Percentiles rank a stretch among this genome's conserved stretches.
These are phyloP conservation scores for Physocephala rufipes DNA, from an alignment of 2,888 invertebrate genomes.

Conservation along the genomic window DNA sequence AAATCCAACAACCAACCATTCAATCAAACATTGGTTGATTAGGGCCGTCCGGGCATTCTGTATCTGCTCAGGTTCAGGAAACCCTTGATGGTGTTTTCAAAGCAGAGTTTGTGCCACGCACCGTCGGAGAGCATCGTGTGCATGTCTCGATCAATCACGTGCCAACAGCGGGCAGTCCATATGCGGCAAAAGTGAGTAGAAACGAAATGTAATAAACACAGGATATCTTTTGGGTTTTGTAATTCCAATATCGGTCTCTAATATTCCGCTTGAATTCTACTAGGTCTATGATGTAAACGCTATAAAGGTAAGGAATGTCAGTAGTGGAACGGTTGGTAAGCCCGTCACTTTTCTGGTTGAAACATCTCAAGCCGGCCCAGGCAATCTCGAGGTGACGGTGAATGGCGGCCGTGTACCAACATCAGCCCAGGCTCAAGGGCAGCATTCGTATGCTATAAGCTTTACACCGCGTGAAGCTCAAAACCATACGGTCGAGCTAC, in stretches of 20 bases:
- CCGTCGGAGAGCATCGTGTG: constrained; percentile 91
- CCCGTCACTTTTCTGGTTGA: constrained; percentile 95
- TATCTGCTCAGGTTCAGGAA: constrained; percentile 88
- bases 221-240: not conserved
- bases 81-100: constrained; percentile 83
- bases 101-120: constrained; percentile 90
- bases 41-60: constrained; percentile 93
- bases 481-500: constrained; percentile 91
- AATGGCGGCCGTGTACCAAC: constrained; percentile 97
- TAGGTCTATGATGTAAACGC: constrained; percentile 92
- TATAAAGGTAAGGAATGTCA: constrained; percentile 92
- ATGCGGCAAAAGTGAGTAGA: constrained; percentile 82
- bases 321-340: constrained; percentile 87
- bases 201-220: not conserved
- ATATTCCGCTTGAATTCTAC: constrained; percentile 23
- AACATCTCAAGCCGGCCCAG: constrained; percentile 97
- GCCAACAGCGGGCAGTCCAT: constrained; percentile 91
- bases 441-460: constrained; percentile 95
- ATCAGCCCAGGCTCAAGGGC: constrained; percentile 95
- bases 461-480: constrained; percentile 94
- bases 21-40: constrained; percentile 35
- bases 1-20: constrained; percentile 41
- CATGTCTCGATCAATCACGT: constrained; percentile 84
- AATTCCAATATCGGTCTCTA: no score
- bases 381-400: constrained; percentile 97